Conservation (phyloP, 2,113 vertebrate species). For the Symphodus melops region DNA sequence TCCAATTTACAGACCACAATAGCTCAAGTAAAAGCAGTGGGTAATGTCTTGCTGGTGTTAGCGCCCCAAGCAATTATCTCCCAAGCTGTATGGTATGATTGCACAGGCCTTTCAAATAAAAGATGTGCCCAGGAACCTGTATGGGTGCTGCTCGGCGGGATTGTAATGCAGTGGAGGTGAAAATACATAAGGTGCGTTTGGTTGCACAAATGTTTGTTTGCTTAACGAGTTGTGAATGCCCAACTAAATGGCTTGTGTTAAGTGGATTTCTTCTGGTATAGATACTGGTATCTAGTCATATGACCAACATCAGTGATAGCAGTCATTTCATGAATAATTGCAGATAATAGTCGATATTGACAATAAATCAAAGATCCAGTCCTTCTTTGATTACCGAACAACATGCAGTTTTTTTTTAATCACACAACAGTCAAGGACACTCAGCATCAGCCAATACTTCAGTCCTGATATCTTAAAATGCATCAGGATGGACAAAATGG, state of each 20-base stretch:
- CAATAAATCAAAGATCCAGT: too few relatives aligned
- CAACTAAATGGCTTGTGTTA: slow-evolving; percentile 31
- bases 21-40: slow-evolving; percentile 45
- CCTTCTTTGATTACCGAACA: too few relatives aligned
- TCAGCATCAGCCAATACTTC: too few relatives aligned
- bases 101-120: slow-evolving; percentile 22
- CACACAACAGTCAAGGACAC: too few relatives aligned
- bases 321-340: too few relatives aligned
- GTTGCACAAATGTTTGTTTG: slow-evolving; percentile 15
- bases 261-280: background rate
- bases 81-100: slow-evolving; percentile 39
- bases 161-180: slow-evolving; percentile 15
- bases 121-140: slow-evolving; percentile 14
- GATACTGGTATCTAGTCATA: background rate
- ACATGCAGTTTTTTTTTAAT: too few relatives aligned
- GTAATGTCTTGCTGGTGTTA: slow-evolving; percentile 46
- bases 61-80: slow-evolving; percentile 47
- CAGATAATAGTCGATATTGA: too few relatives aligned
- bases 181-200: background rate
- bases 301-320: too few relatives aligned
- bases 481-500: too few relatives aligned
- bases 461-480: too few relatives aligned
- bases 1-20: slow-evolving; percentile 53
- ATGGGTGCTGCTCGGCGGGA: background rate
- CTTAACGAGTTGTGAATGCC: slow-evolving; percentile 37